Conservation (phyloP, 2,797 vertebrate genomes). For the Acanthornis magna region DNA sequence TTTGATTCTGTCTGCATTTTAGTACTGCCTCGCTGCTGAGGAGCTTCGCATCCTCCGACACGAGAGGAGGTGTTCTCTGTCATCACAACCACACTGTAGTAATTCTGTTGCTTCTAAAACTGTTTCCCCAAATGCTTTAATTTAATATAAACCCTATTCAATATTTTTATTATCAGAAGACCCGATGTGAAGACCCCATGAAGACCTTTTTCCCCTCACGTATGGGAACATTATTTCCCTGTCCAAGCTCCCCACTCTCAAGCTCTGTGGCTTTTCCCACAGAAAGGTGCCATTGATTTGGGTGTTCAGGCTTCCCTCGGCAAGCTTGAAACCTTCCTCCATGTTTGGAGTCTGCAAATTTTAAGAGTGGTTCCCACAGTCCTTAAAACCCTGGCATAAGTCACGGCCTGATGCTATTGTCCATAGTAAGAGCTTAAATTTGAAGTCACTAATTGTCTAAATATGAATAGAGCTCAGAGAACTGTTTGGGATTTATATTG, state of each 20-base stretch:
- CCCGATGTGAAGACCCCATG: not conserved
- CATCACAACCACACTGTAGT: not conserved
- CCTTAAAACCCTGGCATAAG: not conserved
- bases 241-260: fast-evolving
- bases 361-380: not conserved
- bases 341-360: not conserved
- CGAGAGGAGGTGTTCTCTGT: not conserved
- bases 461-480: not conserved
- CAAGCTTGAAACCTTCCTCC: not conserved
- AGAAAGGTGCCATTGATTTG: not conserved
- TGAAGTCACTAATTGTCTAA: not conserved
- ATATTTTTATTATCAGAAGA: not conserved
- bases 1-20: not conserved
- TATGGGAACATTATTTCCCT: fast-evolving
- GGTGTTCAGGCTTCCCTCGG: not conserved
- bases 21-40: not conserved
- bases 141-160: not conserved
- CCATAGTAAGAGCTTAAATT: not conserved
- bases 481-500: not conserved
- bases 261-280: not conserved
- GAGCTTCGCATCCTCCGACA: not conserved
- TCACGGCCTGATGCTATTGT: not conserved
- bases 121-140: not conserved
- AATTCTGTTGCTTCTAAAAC: not conserved
- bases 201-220: not conserved